Base-by-base conservation (phyloP, 2,888 invertebrate species). In the Allygus modestus region DNA sequence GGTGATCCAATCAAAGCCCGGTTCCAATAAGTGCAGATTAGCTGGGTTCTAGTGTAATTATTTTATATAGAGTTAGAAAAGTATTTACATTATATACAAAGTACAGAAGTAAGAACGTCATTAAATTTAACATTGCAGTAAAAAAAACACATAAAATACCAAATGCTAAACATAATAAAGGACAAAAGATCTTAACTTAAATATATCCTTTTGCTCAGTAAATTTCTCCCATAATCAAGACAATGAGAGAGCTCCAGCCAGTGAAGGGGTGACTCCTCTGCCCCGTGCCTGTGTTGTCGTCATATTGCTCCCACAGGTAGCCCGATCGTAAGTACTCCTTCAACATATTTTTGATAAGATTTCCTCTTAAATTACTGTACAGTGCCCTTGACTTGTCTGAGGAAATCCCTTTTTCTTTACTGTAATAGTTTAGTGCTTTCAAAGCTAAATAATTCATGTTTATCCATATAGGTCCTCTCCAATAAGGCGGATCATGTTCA, bases 401-500 rank as follows among this genome's bases (percentile, higher is more conserved):
- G 90, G 96, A 93, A 0, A 97, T 96, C 0, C 98, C 97, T 0
- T 93, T 92, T 0, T 91, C 89, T n/a, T 91, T 91, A 0, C 94
- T 93, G 91, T 99, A 99, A 91, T 97, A 93, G 87, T 95, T 91
- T 54, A 99, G 91, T 0, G 99, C 96, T 83, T 95, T 92, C 0
- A 98, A 92, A 0, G 97, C 96, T 87, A 99, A 91, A 90, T 97
- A 99, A 91, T 99, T 99, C 83, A 99, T 94, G 90, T 99, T 99
- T 58, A 98, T 94, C 99, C 99, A 99, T 86, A 99, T 95, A 84
- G 97, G 94, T 0, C 99, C 98, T 83, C 99, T 93, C 99, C 99
- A 99, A 91, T 99, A 99, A 37, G 99, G 99, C 26, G 98, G 97
- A 92, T 99, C 99, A 89, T 99, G 98, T 89, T 98, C 97, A 0